These are phyloP conservation scores for Campoletis raptor DNA, from an alignment of 2,888 invertebrate species.

Conservation along the genomic window DNA sequence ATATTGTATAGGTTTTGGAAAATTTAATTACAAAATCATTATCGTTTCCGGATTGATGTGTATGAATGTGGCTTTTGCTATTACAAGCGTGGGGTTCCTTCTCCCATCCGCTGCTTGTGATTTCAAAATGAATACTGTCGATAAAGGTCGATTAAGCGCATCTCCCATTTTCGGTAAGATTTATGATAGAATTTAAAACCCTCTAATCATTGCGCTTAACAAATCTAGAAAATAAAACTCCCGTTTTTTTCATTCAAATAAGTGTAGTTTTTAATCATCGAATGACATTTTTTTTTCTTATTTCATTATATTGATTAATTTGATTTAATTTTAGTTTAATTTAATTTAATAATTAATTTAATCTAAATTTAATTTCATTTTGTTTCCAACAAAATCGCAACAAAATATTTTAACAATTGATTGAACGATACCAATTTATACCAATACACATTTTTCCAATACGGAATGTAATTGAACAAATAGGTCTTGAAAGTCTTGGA, in stretches of 20 bases:
- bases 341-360: too few relatives aligned
- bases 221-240: background rate
- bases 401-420: too few relatives aligned
- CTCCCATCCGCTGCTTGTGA: slow-evolving; percentile 94
- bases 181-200: slow-evolving; percentile 71
- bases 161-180: slow-evolving; percentile 90
- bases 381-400: too few relatives aligned
- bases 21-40: slow-evolving; percentile 92
- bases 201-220: background rate
- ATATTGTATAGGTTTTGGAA: slow-evolving; percentile 90
- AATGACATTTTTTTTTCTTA: background rate
- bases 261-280: background rate
- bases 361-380: too few relatives aligned
- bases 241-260: background rate
- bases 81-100: slow-evolving; percentile 93
- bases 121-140: slow-evolving; percentile 91
- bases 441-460: background rate
- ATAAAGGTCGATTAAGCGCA: slow-evolving; percentile 92
- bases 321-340: too few relatives aligned
- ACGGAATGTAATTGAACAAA: background rate
- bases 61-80: slow-evolving; percentile 92
- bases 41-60: slow-evolving; percentile 92
- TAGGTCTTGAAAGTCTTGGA: background rate
- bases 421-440: background rate
- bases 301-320: too few relatives aligned